phyloP scores from a whole-genome alignment of 2,888 invertebrate species.

The Microctonus aethiopoides region DNA sequence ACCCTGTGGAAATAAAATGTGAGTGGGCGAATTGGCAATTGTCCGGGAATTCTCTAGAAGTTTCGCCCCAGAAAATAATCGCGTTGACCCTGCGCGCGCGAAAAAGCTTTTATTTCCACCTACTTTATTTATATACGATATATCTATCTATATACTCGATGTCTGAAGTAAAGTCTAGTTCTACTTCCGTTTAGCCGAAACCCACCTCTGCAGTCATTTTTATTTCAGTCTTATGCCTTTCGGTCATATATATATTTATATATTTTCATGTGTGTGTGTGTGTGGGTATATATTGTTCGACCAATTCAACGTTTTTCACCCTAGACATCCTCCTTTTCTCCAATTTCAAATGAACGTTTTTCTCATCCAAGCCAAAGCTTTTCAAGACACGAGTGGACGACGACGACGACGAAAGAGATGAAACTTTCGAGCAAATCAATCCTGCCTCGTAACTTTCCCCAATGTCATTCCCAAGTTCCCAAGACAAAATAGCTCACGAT shows the following conservation, averaged over 20 bases:
- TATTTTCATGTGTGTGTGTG: background rate
- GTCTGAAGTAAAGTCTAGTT: background rate
- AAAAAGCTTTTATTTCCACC: background rate
- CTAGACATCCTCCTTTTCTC: background rate
- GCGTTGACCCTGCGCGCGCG: background rate
- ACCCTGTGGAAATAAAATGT: background rate
- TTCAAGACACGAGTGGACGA: background rate
- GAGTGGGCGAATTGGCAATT: constrained; percentile 10
- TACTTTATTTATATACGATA: background rate
- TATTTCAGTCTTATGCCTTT: background rate
- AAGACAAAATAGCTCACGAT: constrained; percentile 19
- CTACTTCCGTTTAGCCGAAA: background rate
- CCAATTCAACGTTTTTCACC: background rate
- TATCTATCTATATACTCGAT: background rate
- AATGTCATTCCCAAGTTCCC: constrained; percentile 16
- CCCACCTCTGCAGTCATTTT: background rate
- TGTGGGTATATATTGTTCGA: background rate
- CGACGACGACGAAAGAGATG: constrained; percentile 11
- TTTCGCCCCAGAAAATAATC: constrained; percentile 2
- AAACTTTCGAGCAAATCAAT: constrained; percentile 17
- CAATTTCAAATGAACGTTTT: background rate
- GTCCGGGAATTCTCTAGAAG: constrained; percentile 2
- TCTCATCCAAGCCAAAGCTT: background rate
- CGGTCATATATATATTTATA: background rate
- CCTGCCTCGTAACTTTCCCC: constrained; percentile 11